Evolutionary conservation across 1,140 invertebrate genomes (phyloP).

Genomic region (Conus ventricosus): DNA sequence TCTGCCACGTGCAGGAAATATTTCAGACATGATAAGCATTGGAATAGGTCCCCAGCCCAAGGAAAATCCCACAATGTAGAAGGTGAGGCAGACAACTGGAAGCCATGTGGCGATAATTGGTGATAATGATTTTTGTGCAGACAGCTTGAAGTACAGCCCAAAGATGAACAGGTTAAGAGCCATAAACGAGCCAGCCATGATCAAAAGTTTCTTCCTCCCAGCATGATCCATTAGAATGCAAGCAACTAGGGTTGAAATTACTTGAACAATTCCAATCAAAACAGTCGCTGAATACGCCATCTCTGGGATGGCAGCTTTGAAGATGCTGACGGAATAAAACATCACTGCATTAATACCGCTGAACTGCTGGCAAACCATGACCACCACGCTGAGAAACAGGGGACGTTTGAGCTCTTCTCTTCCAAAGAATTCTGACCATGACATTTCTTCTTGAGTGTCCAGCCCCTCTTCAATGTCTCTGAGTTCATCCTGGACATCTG

Average conservation of each 20-base stretch:
- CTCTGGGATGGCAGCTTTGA: conserved; percentile 80
- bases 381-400: conserved; percentile 82
- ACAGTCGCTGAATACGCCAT: conserved; percentile 77
- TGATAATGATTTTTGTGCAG: conserved; percentile 29
- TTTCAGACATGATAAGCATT: conserved; percentile 95
- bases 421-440: conserved; percentile 78
- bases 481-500: conserved; percentile 86
- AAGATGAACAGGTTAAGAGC: conserved; percentile 61
- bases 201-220: conserved; percentile 83
- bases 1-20: conserved; percentile 90
- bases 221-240: conserved; percentile 86
- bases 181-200: conserved; percentile 74
- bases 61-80: conserved; percentile 93
- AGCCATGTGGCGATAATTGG: conserved; percentile 80
- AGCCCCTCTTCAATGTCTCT: conserved; percentile 85
- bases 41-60: conserved; percentile 94
- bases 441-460: conserved; percentile 76
- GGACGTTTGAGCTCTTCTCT: conserved; percentile 77
- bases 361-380: conserved; percentile 91
- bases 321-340: conserved; percentile 86
- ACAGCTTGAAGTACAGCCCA: conserved; percentile 61
- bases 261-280: conserved; percentile 91
- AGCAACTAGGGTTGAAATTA: conserved; percentile 89
- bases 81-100: conserved; percentile 86
- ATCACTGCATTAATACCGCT: conserved; percentile 89